phyloP scores from a whole-genome alignment of 2,888 invertebrate genomes.

The Stramonita haemastoma region DNA sequence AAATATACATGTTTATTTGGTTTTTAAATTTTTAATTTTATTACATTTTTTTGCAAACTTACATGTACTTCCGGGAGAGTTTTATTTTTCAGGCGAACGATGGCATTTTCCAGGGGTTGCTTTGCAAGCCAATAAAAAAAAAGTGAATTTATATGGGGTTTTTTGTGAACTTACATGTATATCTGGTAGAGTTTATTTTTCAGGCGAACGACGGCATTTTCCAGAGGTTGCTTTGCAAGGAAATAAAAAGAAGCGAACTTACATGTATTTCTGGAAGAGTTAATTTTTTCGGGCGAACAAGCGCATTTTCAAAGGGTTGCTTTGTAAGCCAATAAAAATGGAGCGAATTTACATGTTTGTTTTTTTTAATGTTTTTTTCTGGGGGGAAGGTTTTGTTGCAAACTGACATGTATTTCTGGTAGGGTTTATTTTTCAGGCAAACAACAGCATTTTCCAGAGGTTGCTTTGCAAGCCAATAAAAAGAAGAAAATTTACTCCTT shows the following conservation, averaged over 20 bases:
- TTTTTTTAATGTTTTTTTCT: no score
- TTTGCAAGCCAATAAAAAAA: no score
- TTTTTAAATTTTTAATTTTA: no score
- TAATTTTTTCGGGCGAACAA: slow-evolving; percentile 84
- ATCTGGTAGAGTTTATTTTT: slow-evolving; percentile 85
- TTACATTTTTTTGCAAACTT: slow-evolving; percentile 53
- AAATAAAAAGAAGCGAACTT: not conserved
- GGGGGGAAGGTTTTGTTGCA: not conserved
- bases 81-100: slow-evolving; percentile 84
- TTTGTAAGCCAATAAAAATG: no score
- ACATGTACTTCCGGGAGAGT: slow-evolving; percentile 82
- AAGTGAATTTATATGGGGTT: no score
- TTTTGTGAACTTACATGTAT: slow-evolving; percentile 69
- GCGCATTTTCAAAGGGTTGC: no score
- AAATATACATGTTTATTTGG: no score
- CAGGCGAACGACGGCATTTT: slow-evolving; percentile 86
- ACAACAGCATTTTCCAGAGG: slow-evolving; percentile 87
- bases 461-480: no score
- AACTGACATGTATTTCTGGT: slow-evolving; percentile 80
- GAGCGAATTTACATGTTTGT: no score
- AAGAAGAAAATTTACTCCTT: not conserved
- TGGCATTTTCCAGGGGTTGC: slow-evolving; percentile 85
- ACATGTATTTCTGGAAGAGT: slow-evolving; percentile 82
- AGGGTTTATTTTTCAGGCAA: slow-evolving; percentile 84
- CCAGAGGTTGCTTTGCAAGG: no score